These are phyloP conservation scores for Coracopsis vasa DNA, from an alignment of 2,113 vertebrate species.

Conservation along the genomic window DNA sequence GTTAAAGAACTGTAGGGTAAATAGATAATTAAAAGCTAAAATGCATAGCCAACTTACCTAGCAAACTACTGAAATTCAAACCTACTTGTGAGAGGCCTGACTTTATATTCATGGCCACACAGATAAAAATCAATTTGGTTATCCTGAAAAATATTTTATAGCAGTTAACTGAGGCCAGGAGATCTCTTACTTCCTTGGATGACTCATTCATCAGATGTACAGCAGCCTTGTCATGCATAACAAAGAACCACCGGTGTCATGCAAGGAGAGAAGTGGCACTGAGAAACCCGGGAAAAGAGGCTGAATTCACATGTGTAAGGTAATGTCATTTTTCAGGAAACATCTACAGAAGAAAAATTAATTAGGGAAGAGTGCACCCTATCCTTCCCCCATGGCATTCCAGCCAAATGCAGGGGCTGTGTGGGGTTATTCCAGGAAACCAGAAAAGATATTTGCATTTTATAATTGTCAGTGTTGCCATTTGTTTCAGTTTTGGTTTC, in stretches of 20 bases:
- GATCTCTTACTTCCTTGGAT: constrained; percentile 12
- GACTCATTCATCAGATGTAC: not conserved
- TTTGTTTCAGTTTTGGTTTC: not conserved
- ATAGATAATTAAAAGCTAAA: constrained; percentile 1
- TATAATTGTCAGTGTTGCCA: not conserved
- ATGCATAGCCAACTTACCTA: not conserved
- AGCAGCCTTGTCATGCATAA: not conserved
- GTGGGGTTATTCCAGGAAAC: not conserved
- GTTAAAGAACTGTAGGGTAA: not conserved
- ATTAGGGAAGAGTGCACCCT: not conserved
- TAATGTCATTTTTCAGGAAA: not conserved
- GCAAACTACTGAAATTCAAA: not conserved
- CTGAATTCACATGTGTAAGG: not conserved
- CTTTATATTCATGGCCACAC: not conserved
- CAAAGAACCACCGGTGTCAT: not conserved
- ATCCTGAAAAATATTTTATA: not conserved
- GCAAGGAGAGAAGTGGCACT: not conserved
- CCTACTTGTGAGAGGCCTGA: not conserved
- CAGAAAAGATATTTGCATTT: not conserved
- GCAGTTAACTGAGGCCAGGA: constrained; percentile 9
- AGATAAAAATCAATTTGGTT: not conserved
- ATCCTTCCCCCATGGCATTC: not conserved
- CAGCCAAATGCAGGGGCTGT: not conserved
- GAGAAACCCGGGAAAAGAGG: not conserved
- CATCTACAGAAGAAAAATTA: not conserved